Evolutionary conservation across 2,113 vertebrate species (phyloP).

Genomic region (Anolis sagrei): DNA sequence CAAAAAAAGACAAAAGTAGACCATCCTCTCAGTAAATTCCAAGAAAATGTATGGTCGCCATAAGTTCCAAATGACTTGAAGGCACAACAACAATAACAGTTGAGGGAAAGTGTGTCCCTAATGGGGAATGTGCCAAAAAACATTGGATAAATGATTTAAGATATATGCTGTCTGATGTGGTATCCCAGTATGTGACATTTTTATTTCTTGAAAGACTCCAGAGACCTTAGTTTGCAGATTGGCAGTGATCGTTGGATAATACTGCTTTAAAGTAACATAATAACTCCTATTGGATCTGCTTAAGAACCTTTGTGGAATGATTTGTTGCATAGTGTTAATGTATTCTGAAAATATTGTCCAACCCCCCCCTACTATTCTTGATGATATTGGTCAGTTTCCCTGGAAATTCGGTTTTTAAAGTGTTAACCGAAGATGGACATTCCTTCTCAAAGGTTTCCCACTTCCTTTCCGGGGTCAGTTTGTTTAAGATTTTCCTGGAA

Average conservation of each 20-base stretch:
- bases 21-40: too few relatives aligned
- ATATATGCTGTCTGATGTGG: too few relatives aligned
- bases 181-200: too few relatives aligned
- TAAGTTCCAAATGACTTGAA: too few relatives aligned
- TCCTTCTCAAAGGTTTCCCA: background rate
- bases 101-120: background rate
- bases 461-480: background rate
- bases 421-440: too few relatives aligned
- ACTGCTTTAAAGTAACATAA: background rate
- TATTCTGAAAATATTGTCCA: too few relatives aligned
- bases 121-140: background rate
- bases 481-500: slow-evolving; percentile 6
- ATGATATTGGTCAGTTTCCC: background rate
- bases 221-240: too few relatives aligned
- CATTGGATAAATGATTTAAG: background rate
- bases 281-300: background rate
- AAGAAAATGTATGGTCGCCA: too few relatives aligned
- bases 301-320: background rate
- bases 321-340: background rate
- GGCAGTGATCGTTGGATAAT: background rate
- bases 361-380: background rate
- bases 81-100: background rate
- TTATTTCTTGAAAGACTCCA: too few relatives aligned
- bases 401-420: slow-evolving; percentile 15
- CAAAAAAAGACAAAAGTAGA: too few relatives aligned